Evolutionary conservation across 92 coral and sea anemone species (phyloP).

Genomic region (Porites lobata): DNA sequence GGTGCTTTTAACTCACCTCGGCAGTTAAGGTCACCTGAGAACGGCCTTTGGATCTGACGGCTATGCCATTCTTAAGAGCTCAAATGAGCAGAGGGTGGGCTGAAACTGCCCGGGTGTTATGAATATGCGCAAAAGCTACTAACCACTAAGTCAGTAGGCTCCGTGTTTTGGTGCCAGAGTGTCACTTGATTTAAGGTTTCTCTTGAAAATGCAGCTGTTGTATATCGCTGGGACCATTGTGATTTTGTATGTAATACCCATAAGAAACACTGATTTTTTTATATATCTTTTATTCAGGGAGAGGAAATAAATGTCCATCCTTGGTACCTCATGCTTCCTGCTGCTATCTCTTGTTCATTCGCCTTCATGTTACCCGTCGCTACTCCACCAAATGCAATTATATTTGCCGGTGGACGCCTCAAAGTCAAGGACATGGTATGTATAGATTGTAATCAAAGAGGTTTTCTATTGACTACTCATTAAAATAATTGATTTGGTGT

Average conservation of each 20-base stretch:
- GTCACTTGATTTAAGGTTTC: no score
- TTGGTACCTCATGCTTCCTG: constrained; percentile 95
- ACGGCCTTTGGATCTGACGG: no score
- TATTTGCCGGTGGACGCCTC: constrained; percentile 90
- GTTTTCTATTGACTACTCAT: neutral
- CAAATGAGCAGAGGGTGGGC: no score
- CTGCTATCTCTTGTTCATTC: constrained; percentile 93
- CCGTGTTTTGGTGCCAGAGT: no score
- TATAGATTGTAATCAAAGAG: neutral
- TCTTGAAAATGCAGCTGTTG: neutral
- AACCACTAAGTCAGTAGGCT: no score
- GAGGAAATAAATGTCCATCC: constrained; percentile 87
- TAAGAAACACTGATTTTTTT: neutral
- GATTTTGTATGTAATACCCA: neutral
- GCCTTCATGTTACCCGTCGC: constrained; percentile 99
- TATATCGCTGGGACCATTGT: no score
- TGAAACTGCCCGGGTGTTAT: no score
- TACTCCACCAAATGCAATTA: constrained; percentile 97
- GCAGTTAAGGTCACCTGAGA: no score
- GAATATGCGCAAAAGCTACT: no score
- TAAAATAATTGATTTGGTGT: neutral
- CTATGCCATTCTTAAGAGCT: no score
- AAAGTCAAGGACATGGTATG: constrained; percentile 94
- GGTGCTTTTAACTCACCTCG: no score
- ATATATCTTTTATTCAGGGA: constrained; percentile 59